Base-by-base conservation (phyloP, 2,797 vertebrate genomes). In the Odontamblyopus lacepedii region DNA sequence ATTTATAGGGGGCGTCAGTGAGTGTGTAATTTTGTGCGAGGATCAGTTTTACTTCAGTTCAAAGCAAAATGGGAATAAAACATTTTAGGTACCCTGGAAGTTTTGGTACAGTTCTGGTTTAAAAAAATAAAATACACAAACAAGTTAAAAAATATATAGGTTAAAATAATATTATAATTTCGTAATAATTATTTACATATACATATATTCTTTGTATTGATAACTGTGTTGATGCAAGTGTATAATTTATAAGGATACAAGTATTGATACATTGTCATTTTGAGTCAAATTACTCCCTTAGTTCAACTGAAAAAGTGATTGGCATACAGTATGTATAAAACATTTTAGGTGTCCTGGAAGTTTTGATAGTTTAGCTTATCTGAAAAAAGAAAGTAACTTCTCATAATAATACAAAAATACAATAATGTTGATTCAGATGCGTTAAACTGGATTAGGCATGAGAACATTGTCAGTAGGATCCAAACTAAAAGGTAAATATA, bases 401-500 rank as follows among this genome's bases (percentile, higher is more conserved):
- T 13, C 1, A 44, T 44, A 44, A 44, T 44, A 44, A 44, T 44
- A 44, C 41, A 44, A 44, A 44, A 44, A 56, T 26, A 55, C 2
- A 0, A 4, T 26, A 27, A 57, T 57, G 23, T 57, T 9, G 11
- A 57, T 60, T 60, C 29, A 60, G 27, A 13, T 27, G 11, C 13
- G 13, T 30, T 30, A 30, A 29, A 59, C 12, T 27, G 18, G 0
- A 11, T 57, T 41, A 6, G 50, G 76, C 78, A 87, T 84, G 78
- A 87, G 70, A 82, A 75, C 70, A 51, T 69, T 82, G 63, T 38
- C 35, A 38, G 35, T 38, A 38, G 8, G 35, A 38, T 38, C 35
- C 35, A 38, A 38, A 38, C 7, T 38, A 38, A 38, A 38, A 48
- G 44, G 44, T 13, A 48, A 67, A 9, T 26, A 18, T 57, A 6